Percentiles rank a stretch among this genome's conserved stretches.
Evolutionary conservation across 2,113 vertebrate genomes (phyloP).

Genomic region (Toxotes jaculatrix): DNA sequence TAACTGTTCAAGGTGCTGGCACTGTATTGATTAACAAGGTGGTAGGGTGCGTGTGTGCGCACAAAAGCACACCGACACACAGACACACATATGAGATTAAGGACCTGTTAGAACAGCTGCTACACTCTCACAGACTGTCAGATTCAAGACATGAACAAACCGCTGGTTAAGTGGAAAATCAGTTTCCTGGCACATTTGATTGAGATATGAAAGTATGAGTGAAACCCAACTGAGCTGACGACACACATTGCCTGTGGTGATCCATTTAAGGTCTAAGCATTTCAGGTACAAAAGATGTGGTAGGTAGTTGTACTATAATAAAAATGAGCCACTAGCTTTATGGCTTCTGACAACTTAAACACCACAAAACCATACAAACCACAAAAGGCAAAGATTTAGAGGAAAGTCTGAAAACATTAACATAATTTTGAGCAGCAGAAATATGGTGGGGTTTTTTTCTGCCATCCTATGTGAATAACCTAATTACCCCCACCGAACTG

Average conservation of each 20-base stretch:
- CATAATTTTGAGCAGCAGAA: not conserved
- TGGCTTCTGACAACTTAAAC: not conserved
- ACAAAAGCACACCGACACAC: not conserved
- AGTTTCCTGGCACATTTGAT: slow-evolving; percentile 6
- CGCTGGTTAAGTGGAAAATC: not conserved
- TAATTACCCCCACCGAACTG: not conserved
- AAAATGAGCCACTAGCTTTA: not conserved
- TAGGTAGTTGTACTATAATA: not conserved
- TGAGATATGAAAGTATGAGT: not conserved
- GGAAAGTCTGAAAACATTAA: not conserved
- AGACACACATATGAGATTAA: slow-evolving; percentile 41
- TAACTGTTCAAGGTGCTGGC: slow-evolving; percentile 54
- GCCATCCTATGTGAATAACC: not conserved
- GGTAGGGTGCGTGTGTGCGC: not conserved
- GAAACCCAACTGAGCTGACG: not conserved
- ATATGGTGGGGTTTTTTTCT: not conserved
- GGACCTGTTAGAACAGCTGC: slow-evolving; percentile 27
- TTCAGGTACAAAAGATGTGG: not conserved
- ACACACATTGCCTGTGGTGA: not conserved
- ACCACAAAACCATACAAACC: no score
- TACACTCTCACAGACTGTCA: slow-evolving; percentile 1
- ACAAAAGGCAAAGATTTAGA: not conserved
- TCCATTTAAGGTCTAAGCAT: not conserved
- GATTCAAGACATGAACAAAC: slow-evolving; percentile 1
- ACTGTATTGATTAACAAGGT: slow-evolving; percentile 53